Evolutionary conservation across 1,140 invertebrate species (phyloP).

Genomic region (fruit fly (Drosophila melanogaster)): Release_6_plus_ISO1_MT NT_033777.3:19385001-19385500

Average conservation of each 20-base stretch:
- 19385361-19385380: constrained; percentile 40
- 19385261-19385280: constrained; percentile 48
- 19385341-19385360: constrained; percentile 62
- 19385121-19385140: background rate
- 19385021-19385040: constrained; percentile 98
- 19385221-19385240: constrained; percentile 56
- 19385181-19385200: background rate
- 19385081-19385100: too few species aligned
- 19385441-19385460: constrained; percentile 58
- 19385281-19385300: constrained; percentile 6
- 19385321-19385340: constrained; percentile 64
- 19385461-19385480: constrained; percentile 38
- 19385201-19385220: constrained; percentile 45
- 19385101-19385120: too few species aligned
- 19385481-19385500: constrained; percentile 64
- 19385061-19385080: constrained; percentile 92
- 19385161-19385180: background rate
- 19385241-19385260: constrained; percentile 67
- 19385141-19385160: background rate
- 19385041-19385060: constrained; percentile 99
- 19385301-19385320: constrained; percentile 44
- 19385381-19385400: constrained; percentile 27
- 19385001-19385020: constrained; percentile 95
- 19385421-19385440: constrained; percentile 54
- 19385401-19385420: constrained; percentile 18